phyloP scores from a whole-genome alignment of 2,888 invertebrate species.

The Tiliacea citrago region DNA sequence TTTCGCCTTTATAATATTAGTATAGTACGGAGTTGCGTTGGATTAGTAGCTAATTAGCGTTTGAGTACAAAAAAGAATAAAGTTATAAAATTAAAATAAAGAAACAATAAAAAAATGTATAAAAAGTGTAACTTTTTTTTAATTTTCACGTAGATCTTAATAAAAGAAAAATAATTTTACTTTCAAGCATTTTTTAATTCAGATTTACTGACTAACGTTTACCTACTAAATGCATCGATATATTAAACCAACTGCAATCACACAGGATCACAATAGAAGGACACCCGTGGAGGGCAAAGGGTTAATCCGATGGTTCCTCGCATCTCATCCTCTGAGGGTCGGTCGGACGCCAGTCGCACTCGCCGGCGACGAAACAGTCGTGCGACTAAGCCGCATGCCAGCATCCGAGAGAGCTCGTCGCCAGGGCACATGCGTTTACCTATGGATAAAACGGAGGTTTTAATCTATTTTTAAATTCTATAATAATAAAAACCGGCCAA shows the following conservation, averaged over 20 bases:
- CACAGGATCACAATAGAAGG: slow-evolving; percentile 78
- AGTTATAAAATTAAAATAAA: too few relatives aligned
- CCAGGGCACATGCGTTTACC: slow-evolving; percentile 96
- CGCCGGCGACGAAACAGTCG: slow-evolving; percentile 92
- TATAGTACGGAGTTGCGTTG: too few relatives aligned
- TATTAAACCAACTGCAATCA: slow-evolving; percentile 45
- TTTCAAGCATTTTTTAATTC: slow-evolving; percentile 14
- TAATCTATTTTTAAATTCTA: neutral
- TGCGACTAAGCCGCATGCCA: slow-evolving; percentile 92
- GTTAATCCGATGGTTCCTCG: slow-evolving; percentile 94
- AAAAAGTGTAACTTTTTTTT: too few relatives aligned
- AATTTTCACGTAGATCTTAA: neutral
- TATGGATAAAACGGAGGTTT: slow-evolving; percentile 73
- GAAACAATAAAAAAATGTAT: too few relatives aligned
- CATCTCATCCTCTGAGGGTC: slow-evolving; percentile 87
- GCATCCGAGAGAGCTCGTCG: slow-evolving; percentile 95
- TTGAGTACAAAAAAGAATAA: too few relatives aligned
- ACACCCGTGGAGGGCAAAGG: slow-evolving; percentile 91
- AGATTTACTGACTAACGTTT: neutral
- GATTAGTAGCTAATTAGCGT: too few relatives aligned
- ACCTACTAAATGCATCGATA: slow-evolving; percentile 1
- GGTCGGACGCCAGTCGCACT: slow-evolving; percentile 89
- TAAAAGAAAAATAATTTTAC: neutral
- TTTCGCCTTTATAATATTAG: too few relatives aligned
- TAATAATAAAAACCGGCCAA: too few relatives aligned